Base-by-base conservation (phyloP, 2,888 invertebrate species). In the Scaptomyza flava region DNA sequence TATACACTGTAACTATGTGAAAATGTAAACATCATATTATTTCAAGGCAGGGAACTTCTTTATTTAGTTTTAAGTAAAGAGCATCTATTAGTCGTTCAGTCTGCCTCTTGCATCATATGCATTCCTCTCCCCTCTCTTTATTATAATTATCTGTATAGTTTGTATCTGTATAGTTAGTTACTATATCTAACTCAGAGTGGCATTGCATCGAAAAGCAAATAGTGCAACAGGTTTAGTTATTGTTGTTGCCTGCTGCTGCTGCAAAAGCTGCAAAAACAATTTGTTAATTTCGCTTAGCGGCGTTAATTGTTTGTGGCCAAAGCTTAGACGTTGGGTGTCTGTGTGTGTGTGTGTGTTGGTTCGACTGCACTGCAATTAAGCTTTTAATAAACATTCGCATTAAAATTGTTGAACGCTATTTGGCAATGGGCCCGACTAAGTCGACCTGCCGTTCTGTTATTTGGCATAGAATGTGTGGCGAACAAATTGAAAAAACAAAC, bases 361-460 rank as follows among this genome's bases (percentile, higher is more conserved):
- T 52, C 48, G 70, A 65, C 51, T 63, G 73, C 63, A 64, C 53
- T 62, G 81, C 81, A 81, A 81, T 81, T 83, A 81, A 74, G 86
- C 82, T 52, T 77, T 83, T 81, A 86, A 81, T 81, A 81, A 86
- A 70, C 51, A 80, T 86, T 86, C 87, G 67, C 78, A 60, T 73
- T 68, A 67, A 86, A 77, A 77, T 71, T 43, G 68, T 58, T 82
- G 67, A 77, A 70, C 80, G 69, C 61, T 1, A 68, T 81, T 81
- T 81, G 85, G 82, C 82, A 81, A 84, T 72, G 76, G 72, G 54
- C 36, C 36, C 17, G 1, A 41, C 41, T 17, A 17, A 8, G 7
- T 17, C 48, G 46, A 23, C 79, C 79, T 52, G 53, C 34, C 69
- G 64, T 79, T 85, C 81, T 36, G 2, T 1, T 9, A 9, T 66